Percentiles rank a stretch among this genome's conserved stretches.
These are phyloP conservation scores for Erebia aethiops DNA, from an alignment of 2,888 invertebrate genomes.

Conservation along the genomic window DNA sequence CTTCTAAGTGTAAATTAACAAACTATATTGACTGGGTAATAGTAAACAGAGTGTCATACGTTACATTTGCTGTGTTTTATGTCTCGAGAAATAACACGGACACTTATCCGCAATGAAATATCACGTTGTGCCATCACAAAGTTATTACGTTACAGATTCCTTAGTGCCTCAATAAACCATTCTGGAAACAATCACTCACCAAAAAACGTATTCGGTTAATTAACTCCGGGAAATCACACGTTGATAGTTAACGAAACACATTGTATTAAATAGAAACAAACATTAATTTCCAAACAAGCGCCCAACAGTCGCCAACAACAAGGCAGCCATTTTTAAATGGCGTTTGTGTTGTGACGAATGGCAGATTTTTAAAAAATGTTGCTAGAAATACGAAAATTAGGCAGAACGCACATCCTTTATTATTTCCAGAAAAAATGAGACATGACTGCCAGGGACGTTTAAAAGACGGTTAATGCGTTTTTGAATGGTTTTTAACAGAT, in stretches of 20 bases:
- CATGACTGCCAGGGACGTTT: too few relatives aligned
- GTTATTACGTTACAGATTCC: conserved; percentile 46
- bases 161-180: conserved; percentile 27
- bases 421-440: background rate
- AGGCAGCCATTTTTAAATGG: conserved; percentile 78
- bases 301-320: conserved; percentile 80
- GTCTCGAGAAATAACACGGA: conserved; percentile 40
- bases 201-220: conserved; percentile 52
- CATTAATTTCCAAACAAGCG: conserved; percentile 76
- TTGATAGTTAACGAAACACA: conserved; percentile 57
- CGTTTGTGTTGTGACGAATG: conserved; percentile 47
- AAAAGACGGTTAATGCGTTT: too few relatives aligned
- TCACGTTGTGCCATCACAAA: conserved; percentile 66
- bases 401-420: background rate
- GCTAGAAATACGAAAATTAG: conserved; percentile 24
- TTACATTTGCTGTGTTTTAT: conserved; percentile 3
- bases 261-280: conserved; percentile 71
- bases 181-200: conserved; percentile 56
- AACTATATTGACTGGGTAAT: conserved; percentile 11
- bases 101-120: conserved; percentile 50
- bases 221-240: conserved; percentile 53
- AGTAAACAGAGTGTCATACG: background rate
- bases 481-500: too few relatives aligned
- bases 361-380: conserved; percentile 41
- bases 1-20: conserved; percentile 16